These are phyloP conservation scores for Ondatra zibethicus DNA, from an alignment of 2,113 vertebrate species.

Conservation along the genomic window DNA sequence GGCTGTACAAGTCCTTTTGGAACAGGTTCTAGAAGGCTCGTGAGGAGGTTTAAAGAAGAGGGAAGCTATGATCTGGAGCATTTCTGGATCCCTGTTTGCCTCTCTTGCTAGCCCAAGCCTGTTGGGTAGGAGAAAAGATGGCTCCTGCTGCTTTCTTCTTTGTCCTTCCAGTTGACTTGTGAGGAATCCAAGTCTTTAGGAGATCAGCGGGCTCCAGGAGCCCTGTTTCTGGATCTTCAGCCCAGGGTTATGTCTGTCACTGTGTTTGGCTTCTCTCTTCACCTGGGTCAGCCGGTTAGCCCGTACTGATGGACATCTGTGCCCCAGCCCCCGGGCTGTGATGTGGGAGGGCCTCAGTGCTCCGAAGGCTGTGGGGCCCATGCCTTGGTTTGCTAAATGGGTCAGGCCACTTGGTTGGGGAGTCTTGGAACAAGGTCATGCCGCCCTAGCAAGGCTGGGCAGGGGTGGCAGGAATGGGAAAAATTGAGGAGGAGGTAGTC, in stretches of 20 bases:
- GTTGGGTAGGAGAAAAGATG: neutral
- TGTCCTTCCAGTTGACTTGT: neutral
- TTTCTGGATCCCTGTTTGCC: neutral
- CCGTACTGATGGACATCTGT: neutral
- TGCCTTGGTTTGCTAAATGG: constrained; percentile 87
- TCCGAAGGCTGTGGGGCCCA: constrained; percentile 75
- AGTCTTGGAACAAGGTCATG: constrained; percentile 38
- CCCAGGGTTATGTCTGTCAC: neutral
- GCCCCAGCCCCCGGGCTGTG: neutral
- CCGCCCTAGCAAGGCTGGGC: constrained; percentile 38
- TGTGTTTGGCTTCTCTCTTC: neutral
- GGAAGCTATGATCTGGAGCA: rapidly evolving
- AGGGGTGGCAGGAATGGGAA: constrained; percentile 80
- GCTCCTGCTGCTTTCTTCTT: neutral
- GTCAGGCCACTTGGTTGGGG: constrained; percentile 86
- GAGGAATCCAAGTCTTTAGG: neutral
- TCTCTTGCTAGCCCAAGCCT: neutral
- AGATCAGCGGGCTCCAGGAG: neutral
- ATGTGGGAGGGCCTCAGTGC: constrained; percentile 82
- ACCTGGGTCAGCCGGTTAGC: neutral
- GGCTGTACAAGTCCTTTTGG: rapidly evolving
- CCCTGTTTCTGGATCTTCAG: neutral
- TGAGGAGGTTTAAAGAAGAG: neutral
- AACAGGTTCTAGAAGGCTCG: neutral
- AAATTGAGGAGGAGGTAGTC: constrained; percentile 34